A percentile compares a stretch with the other conserved stretches of the same genome.
Evolutionary conservation across 1,140 invertebrate species (phyloP).

Genomic region (Brachionus angularis): DNA sequence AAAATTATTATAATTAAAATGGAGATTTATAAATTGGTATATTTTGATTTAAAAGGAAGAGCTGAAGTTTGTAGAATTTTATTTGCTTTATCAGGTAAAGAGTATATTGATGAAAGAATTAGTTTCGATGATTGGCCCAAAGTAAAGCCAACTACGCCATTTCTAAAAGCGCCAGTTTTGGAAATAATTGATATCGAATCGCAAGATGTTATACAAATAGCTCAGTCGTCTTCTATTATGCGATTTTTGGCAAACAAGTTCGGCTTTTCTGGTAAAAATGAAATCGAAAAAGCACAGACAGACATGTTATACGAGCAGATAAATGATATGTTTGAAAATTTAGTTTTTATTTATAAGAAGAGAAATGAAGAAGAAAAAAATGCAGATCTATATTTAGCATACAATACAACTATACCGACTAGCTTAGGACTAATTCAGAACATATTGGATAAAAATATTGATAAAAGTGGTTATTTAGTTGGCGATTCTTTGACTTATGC

Average conservation of each 20-base stretch:
- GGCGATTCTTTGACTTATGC: not conserved
- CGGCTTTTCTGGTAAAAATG: not conserved
- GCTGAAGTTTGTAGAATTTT: too few relatives aligned
- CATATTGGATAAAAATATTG: not conserved
- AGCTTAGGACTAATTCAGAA: not conserved
- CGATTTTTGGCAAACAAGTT: not conserved
- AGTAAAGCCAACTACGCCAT: too few relatives aligned
- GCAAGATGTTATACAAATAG: too few relatives aligned
- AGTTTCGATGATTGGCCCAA: too few relatives aligned
- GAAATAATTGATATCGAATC: too few relatives aligned
- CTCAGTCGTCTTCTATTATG: not conserved
- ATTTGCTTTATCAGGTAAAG: too few relatives aligned
- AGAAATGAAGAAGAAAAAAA: not conserved
- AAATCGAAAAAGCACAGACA: not conserved
- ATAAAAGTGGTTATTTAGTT: slow-evolving; percentile 9
- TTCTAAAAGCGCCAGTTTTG: too few relatives aligned
- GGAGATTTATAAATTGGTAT: too few relatives aligned
- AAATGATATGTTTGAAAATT: not conserved
- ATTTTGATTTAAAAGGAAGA: too few relatives aligned
- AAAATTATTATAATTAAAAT: too few relatives aligned
- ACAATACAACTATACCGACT: not conserved
- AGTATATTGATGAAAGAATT: too few relatives aligned
- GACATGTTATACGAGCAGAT: not conserved
- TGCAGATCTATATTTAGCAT: not conserved
- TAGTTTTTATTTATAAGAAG: not conserved